Percentiles rank a stretch among this genome's conserved stretches.
Conservation (phyloP, 2,797 vertebrate species). For the Cynopterus sphinx region DNA sequence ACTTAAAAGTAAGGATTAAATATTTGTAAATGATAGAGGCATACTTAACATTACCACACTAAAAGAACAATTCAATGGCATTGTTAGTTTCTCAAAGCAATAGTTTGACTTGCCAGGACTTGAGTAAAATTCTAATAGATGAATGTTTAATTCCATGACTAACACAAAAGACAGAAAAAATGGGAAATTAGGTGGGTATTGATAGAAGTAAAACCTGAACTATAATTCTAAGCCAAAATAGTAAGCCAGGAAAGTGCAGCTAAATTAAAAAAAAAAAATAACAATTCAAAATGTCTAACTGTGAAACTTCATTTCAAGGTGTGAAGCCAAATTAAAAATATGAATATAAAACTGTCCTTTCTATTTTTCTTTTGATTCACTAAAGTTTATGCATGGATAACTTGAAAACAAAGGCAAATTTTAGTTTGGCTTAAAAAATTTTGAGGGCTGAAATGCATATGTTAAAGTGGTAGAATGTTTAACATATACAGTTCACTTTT, state of each 20-base stretch:
- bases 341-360: not conserved
- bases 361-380: not conserved
- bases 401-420: not conserved
- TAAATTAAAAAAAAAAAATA: not conserved
- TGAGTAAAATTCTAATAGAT: constrained; percentile 17
- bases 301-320: not conserved
- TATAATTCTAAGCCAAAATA: not conserved
- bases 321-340: not conserved
- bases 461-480: not conserved
- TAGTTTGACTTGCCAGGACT: constrained; percentile 36
- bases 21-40: not conserved
- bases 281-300: not conserved
- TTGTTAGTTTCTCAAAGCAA: constrained; percentile 8
- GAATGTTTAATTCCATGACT: not conserved
- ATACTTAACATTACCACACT: not conserved
- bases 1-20: constrained; percentile 14
- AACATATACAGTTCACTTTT: not conserved
- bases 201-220: not conserved
- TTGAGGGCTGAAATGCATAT: not conserved
- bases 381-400: not conserved
- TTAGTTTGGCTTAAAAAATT: not conserved
- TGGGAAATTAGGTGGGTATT: not conserved
- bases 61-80: constrained; percentile 29
- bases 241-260: not conserved
- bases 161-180: not conserved